Evolutionary conservation across 1,140 invertebrate species (phyloP).

Genomic region (Chrysopa pallens): DNA sequence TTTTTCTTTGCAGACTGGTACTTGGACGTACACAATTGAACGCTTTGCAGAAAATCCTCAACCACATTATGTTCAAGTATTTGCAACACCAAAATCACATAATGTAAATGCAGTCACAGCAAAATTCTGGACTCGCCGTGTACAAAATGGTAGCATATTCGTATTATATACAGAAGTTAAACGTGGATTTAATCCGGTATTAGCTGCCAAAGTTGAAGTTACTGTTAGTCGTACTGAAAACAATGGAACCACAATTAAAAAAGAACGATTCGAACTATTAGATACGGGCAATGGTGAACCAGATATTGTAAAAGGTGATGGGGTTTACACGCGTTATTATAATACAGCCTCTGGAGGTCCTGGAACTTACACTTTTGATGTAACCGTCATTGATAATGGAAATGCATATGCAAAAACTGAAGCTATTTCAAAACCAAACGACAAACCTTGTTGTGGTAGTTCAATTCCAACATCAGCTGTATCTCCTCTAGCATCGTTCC

Average conservation of each 20-base stretch:
- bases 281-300: constrained; percentile 44
- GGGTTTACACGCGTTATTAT: constrained; percentile 44
- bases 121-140: constrained; percentile 20
- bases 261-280: constrained; percentile 27
- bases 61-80: constrained; percentile 33
- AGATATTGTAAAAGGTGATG: constrained; percentile 43
- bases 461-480: constrained; percentile 21
- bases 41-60: constrained; percentile 33
- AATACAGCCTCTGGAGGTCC: constrained; percentile 24
- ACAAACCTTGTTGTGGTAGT: constrained; percentile 27
- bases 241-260: constrained; percentile 22
- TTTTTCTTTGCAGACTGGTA: constrained; percentile 25
- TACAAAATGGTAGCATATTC: constrained; percentile 18
- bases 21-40: constrained; percentile 37
- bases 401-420: constrained; percentile 22
- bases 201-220: constrained; percentile 31
- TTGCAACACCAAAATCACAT: constrained; percentile 23
- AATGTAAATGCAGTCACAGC: constrained; percentile 21
- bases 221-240: constrained; percentile 20
- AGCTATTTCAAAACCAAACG: constrained; percentile 11
- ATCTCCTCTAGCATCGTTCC: constrained; percentile 25
- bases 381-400: constrained; percentile 25
- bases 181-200: constrained; percentile 27
- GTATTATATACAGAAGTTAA: constrained; percentile 32
- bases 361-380: constrained; percentile 31